These are phyloP conservation scores for Epsilonema sp. DNA, from an alignment of 2,888 invertebrate genomes.

Conservation along the genomic window DNA sequence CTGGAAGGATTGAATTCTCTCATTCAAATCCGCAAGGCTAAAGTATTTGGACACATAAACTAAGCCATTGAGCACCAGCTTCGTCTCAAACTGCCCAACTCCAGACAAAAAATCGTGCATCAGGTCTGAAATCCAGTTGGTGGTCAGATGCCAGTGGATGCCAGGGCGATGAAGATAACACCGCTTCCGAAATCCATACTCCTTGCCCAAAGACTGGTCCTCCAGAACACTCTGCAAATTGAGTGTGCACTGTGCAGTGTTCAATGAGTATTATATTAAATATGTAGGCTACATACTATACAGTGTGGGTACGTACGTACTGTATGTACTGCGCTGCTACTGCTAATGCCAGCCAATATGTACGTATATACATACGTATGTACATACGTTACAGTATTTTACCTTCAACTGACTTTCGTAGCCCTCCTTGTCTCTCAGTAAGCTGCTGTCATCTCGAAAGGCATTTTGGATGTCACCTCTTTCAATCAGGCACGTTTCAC, in stretches of 20 bases:
- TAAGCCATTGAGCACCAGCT: background rate
- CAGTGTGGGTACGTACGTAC: too few species aligned
- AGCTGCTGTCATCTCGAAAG: background rate
- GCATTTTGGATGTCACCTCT: background rate
- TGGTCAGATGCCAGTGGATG: background rate
- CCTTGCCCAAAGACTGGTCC: too few species aligned
- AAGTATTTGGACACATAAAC: background rate
- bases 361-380: too few species aligned
- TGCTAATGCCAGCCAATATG: too few species aligned
- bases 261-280: too few species aligned
- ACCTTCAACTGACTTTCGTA: background rate
- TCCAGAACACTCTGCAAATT: too few species aligned
- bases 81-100: background rate
- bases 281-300: too few species aligned
- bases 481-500: background rate
- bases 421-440: background rate
- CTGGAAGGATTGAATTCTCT: background rate
- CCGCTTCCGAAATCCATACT: too few species aligned
- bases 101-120: background rate
- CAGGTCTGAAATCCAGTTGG: background rate
- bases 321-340: too few species aligned
- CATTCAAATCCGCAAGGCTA: background rate
- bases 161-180: too few species aligned
- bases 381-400: too few species aligned
- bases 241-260: too few species aligned